Evolutionary conservation across 2,113 vertebrate genomes (phyloP).

Genomic region (Strigops habroptila): DNA sequence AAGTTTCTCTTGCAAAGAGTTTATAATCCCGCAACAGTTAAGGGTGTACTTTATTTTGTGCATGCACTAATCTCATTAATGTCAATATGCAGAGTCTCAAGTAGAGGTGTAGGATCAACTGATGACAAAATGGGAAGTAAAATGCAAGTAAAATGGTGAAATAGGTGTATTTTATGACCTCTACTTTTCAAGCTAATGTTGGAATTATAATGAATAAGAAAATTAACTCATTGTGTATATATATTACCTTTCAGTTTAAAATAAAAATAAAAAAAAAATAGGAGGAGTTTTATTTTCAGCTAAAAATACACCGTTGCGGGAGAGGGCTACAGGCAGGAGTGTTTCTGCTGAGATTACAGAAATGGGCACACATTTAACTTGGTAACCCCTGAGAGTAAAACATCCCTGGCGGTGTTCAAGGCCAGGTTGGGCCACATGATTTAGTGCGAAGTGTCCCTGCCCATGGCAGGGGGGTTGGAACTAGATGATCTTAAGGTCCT

Average conservation of each 20-base stretch:
- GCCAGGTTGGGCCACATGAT: too few relatives aligned
- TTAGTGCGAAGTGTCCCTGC: too few relatives aligned
- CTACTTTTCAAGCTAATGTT: background rate
- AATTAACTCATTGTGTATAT: background rate
- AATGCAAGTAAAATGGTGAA: background rate
- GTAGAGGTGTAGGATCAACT: background rate
- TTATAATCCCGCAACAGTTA: background rate
- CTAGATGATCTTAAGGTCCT: too few relatives aligned
- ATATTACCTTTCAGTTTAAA: background rate
- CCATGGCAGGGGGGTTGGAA: too few relatives aligned
- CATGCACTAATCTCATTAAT: background rate
- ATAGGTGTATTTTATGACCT: background rate
- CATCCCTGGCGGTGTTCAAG: too few relatives aligned
- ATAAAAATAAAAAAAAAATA: background rate
- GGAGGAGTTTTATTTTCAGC: rapidly evolving
- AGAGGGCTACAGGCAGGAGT: background rate
- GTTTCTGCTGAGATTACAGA: background rate
- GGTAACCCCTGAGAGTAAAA: background rate
- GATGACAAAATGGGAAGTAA: background rate
- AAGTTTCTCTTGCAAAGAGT: background rate
- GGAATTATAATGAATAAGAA: background rate
- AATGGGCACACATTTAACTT: background rate
- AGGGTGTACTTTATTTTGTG: background rate
- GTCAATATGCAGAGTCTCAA: background rate
- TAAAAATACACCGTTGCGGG: background rate